Base-by-base conservation (phyloP, 2,113 vertebrate genomes). In the Centropus unirufus region DNA sequence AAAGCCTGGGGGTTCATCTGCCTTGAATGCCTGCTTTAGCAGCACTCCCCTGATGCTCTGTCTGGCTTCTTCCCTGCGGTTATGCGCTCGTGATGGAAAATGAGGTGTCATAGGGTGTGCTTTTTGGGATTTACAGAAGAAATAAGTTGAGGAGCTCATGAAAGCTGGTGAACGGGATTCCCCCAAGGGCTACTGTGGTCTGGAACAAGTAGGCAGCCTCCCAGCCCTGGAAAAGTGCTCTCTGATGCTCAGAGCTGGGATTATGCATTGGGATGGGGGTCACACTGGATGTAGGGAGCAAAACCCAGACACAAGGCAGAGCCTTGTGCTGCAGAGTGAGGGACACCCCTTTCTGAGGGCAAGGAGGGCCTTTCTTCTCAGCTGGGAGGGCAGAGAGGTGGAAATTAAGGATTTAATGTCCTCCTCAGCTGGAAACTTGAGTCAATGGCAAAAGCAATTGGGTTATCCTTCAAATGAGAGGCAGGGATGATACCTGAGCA, bases 21-120 rank as follows among this genome's bases (percentile, higher is more conserved):
- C 51, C n/a, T 29, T 4, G 3, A 42, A 23, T 1, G 3, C 4
- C 39, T 26, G 42, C 21, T 51, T 49, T 13, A 49, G 58, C 27
- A 8, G 12, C 3, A 0, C 29, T 59, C 23, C 66, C 49, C 30
- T 2, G 0, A 9, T 2, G 0, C 36, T 52, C 32, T 30, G 70
- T 23, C 11, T 23, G 30, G 44, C 34, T 46, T 26, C 61, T 18
- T 18, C 36, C 59, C 49, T 0, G 0, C 0, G 2, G 29, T 4
- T 39, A 59, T 26, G 30, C 5, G 8, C 16, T 44, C 4, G 0
- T 5, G 14, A 4, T 39, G 34, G 51, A 42, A 55, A 61, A 21
- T 2, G 23, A 29, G 26, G 44, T 23, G 62, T 13, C 5, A 1
- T 46, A 22, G 49, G 32, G 13, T 29, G 40, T 11, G 24, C 11